A percentile compares a stretch with the other conserved stretches of the same genome.
phyloP scores from a whole-genome alignment of 2,113 vertebrate genomes.

The Scophthalmus maximus region DNA sequence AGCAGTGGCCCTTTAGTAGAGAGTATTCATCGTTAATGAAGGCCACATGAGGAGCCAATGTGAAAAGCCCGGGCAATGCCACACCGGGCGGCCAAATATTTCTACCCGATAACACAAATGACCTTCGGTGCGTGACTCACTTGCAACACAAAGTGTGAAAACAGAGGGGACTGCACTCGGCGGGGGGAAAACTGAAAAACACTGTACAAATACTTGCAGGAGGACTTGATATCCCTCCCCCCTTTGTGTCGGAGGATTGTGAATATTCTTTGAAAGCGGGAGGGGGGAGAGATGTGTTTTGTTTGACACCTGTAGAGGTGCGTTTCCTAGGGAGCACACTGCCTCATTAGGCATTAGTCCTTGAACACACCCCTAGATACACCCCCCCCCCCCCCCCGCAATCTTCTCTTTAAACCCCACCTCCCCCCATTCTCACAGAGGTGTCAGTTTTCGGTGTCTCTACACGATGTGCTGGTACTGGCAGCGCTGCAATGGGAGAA shows the following conservation, averaged over 20 bases:
- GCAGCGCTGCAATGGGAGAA: constrained; percentile 9
- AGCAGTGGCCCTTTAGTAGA: neutral
- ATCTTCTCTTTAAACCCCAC: constrained; percentile 7
- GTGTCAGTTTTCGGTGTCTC: constrained; percentile 77
- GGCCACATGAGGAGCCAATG: constrained; percentile 37
- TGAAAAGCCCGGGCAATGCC: constrained; percentile 37
- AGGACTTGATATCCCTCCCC: constrained; percentile 17
- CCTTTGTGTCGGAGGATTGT: constrained; percentile 36
- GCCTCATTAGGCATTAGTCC: constrained; percentile 70
- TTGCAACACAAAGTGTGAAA: constrained; percentile 44
- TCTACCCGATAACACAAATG: constrained; percentile 33
- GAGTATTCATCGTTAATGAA: neutral
- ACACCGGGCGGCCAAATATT: constrained; percentile 43
- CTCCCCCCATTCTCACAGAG: constrained; percentile 50
- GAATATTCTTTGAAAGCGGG: constrained; percentile 38
- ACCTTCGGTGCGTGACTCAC: constrained; percentile 48
- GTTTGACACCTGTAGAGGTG: constrained; percentile 74
- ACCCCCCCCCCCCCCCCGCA: constrained; percentile 8
- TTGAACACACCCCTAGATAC: constrained; percentile 25
- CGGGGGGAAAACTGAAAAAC: constrained; percentile 28
- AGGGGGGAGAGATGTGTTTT: constrained; percentile 32
- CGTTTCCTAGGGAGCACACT: constrained; percentile 60
- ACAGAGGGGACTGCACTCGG: constrained; percentile 18
- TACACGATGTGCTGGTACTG: constrained; percentile 17
- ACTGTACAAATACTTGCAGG: constrained; percentile 10